Conservation (phyloP, 2,797 vertebrate genomes). For the Botia almorhae region DNA sequence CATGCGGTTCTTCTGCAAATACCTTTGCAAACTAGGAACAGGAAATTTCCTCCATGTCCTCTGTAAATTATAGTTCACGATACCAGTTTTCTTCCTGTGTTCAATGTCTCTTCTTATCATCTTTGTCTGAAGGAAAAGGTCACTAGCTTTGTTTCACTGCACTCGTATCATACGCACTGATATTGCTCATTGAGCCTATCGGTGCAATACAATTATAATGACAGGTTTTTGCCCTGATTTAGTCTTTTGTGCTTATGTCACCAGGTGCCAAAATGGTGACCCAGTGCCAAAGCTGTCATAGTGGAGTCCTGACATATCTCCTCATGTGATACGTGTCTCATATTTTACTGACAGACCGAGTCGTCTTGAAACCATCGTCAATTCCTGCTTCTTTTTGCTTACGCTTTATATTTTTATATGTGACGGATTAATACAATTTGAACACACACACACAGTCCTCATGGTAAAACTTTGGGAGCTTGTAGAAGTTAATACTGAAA, state of each 20-base stretch:
- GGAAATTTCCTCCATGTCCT: too few relatives aligned
- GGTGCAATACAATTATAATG: too few relatives aligned
- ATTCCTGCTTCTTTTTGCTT: neutral
- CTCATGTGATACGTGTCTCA: neutral
- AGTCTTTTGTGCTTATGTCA: neutral
- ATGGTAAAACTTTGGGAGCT: neutral
- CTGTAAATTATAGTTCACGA: too few relatives aligned
- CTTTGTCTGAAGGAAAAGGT: too few relatives aligned
- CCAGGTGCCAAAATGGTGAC: neutral
- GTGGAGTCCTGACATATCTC: neutral
- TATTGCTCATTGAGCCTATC: too few relatives aligned
- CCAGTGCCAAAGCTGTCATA: neutral
- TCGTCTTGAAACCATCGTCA: neutral
- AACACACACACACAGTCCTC: neutral
- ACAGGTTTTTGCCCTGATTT: neutral
- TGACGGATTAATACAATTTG: neutral
- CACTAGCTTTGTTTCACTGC: too few relatives aligned
- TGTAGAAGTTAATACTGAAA: slow-evolving; percentile 5
- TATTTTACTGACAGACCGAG: neutral
- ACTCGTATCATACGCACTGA: too few relatives aligned
- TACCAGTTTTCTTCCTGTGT: too few relatives aligned
- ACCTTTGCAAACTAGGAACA: too few relatives aligned
- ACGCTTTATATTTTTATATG: neutral
- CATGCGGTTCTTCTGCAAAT: too few relatives aligned
- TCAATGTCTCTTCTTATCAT: too few relatives aligned